Percentiles rank a stretch among this genome's conserved stretches.
phyloP scores from a whole-genome alignment of 2,888 invertebrate species.

The Deilephila porcellus region DNA sequence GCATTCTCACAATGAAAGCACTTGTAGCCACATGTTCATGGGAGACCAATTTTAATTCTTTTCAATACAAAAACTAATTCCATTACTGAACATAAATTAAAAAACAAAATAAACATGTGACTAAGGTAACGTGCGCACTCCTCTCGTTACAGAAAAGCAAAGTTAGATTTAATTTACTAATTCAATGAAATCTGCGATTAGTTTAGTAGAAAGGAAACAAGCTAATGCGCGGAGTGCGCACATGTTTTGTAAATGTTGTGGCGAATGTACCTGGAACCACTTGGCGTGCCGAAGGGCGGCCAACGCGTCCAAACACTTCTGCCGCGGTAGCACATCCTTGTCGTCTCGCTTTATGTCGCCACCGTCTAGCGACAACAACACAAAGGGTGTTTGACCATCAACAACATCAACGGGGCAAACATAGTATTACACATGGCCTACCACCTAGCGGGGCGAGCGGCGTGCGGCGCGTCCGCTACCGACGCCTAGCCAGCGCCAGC shows the following conservation, averaged over 20 bases:
- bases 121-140: constrained; percentile 81
- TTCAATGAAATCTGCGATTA: constrained; percentile 28
- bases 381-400: constrained; percentile 92
- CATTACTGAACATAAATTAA: constrained; percentile 46
- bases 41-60: constrained; percentile 53
- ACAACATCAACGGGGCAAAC: constrained; percentile 81
- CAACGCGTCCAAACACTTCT: constrained; percentile 99
- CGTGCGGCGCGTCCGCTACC: constrained; percentile 15
- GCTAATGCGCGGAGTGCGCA: constrained; percentile 66
- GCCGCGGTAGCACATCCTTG: constrained; percentile 98
- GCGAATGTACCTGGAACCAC: constrained; percentile 98
- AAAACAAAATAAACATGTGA: constrained; percentile 80
- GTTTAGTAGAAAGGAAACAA: not conserved
- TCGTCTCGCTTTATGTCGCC: constrained; percentile 89
- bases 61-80: constrained; percentile 52
- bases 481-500: too few species aligned
- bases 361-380: constrained; percentile 85
- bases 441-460: constrained; percentile 30
- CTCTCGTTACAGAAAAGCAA: constrained; percentile 34
- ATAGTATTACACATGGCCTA: constrained; percentile 50
- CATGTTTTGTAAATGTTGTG: constrained; percentile 69
- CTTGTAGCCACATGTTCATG: constrained; percentile 83
- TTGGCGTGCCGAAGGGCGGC: constrained; percentile 99
- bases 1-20: constrained; percentile 69
- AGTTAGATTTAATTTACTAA: constrained; percentile 21